phyloP scores from a whole-genome alignment of 2,888 invertebrate genomes.

The Chesias legatella region DNA sequence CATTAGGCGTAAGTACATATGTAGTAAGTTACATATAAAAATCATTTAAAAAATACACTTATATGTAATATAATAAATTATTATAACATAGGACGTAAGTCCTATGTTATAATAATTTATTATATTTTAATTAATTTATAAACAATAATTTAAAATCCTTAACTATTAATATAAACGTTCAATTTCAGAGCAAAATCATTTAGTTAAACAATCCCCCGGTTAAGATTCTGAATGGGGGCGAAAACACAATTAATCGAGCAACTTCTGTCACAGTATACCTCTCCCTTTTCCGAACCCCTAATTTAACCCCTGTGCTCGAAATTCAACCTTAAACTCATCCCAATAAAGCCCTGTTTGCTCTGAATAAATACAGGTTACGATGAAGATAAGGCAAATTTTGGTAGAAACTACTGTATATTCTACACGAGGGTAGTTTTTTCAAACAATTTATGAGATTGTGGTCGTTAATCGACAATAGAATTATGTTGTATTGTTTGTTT shows the following conservation, averaged over 20 bases:
- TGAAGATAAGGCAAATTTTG: conserved; percentile 33
- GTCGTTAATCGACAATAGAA: conserved; percentile 62
- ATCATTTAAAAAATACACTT: too few species aligned
- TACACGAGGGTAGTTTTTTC: conserved; percentile 58
- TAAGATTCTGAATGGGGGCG: conserved; percentile 58
- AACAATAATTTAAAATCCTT: too few species aligned
- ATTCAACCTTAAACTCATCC: conserved; percentile 1
- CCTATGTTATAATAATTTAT: too few species aligned
- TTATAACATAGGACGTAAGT: too few species aligned
- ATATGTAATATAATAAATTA: too few species aligned
- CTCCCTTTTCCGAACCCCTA: conserved; percentile 47
- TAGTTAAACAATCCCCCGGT: conserved; percentile 45
- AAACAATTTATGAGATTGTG: conserved; percentile 67
- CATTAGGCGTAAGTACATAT: too few species aligned
- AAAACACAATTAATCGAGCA: conserved; percentile 69
- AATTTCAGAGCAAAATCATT: conserved; percentile 46
- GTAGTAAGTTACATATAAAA: too few species aligned
- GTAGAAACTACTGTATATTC: too few species aligned
- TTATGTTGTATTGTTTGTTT: conserved; percentile 48
- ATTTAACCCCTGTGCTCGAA: conserved; percentile 29
- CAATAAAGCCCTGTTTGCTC: background rate
- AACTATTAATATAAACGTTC: conserved; percentile 3
- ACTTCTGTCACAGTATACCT: conserved; percentile 60
- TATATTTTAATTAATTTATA: too few species aligned
- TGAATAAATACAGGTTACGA: background rate